phyloP scores from a whole-genome alignment of 2,113 vertebrate genomes.

The Physeter macrocephalus region DNA sequence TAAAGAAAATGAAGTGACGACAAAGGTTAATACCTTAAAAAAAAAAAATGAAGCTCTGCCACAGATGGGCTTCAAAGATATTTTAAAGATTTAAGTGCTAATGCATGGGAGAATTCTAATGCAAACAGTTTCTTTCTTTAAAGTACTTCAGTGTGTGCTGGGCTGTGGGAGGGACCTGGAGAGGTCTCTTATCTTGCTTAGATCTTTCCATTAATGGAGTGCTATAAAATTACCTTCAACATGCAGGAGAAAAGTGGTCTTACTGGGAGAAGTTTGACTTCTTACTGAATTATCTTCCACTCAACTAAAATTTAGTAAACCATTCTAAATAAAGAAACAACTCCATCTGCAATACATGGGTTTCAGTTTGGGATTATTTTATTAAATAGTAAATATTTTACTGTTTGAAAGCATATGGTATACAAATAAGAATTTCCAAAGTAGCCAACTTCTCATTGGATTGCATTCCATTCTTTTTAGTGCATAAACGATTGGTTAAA shows the following conservation, averaged over 20 bases:
- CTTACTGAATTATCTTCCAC: constrained; percentile 44
- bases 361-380: constrained; percentile 37
- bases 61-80: constrained; percentile 77
- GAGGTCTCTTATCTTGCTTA: constrained; percentile 69
- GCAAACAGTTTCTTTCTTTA: constrained; percentile 71
- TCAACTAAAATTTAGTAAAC: constrained; percentile 29
- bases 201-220: constrained; percentile 68
- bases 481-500: neutral
- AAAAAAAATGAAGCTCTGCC: constrained; percentile 67
- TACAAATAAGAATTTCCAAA: constrained; percentile 41
- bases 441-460: neutral
- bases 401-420: constrained; percentile 47
- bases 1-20: no score
- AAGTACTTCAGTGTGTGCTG: constrained; percentile 47
- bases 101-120: constrained; percentile 72
- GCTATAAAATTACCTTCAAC: constrained; percentile 68
- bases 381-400: constrained; percentile 60
- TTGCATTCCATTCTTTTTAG: neutral
- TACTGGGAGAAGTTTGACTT: constrained; percentile 50
- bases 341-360: constrained; percentile 20
- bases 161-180: constrained; percentile 63
- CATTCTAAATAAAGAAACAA: constrained; percentile 50
- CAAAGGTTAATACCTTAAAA: no score
- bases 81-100: constrained; percentile 78
- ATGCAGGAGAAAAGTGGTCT: constrained; percentile 65